These are phyloP conservation scores for Caenorhabditis briggsae DNA, from an alignment of 1,140 invertebrate genomes.

Conservation along the genomic window DNA sequence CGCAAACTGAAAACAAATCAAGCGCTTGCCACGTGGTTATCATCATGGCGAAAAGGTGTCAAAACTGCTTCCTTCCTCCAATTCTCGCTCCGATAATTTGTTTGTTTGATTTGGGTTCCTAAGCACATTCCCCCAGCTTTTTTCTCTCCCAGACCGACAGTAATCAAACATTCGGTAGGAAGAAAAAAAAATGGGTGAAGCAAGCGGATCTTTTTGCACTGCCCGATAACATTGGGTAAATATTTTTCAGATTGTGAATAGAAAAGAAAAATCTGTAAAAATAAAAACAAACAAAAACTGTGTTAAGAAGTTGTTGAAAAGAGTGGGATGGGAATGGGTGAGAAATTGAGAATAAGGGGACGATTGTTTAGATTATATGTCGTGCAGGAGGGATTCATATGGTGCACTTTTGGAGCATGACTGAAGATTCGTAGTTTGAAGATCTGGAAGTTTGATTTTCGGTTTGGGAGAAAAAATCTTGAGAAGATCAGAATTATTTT, in stretches of 20 bases:
- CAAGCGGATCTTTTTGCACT: constrained; percentile 37
- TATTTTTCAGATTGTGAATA: constrained; percentile 1
- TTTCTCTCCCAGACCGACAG: background rate
- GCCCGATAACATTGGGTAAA: background rate
- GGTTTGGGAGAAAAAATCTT: no score
- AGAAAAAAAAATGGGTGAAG: background rate
- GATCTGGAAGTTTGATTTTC: no score
- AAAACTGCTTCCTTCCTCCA: constrained; percentile 8
- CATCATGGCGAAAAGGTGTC: background rate
- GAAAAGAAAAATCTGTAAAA: background rate
- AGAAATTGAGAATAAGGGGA: no score
- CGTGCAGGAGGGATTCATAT: no score
- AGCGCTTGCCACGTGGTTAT: constrained; percentile 26
- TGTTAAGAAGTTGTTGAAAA: background rate
- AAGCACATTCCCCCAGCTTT: background rate
- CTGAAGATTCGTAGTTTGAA: no score
- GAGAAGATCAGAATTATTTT: no score
- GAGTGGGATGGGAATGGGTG: background rate
- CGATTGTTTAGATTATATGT: no score
- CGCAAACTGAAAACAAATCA: background rate
- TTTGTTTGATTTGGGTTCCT: constrained; percentile 42
- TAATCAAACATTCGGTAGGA: constrained; percentile 26
- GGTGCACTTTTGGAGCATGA: no score
- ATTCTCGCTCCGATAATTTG: background rate
- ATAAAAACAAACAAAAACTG: background rate